These are phyloP conservation scores for Lordiphosa collinella DNA, from an alignment of 1,140 invertebrate genomes.

Conservation along the genomic window DNA sequence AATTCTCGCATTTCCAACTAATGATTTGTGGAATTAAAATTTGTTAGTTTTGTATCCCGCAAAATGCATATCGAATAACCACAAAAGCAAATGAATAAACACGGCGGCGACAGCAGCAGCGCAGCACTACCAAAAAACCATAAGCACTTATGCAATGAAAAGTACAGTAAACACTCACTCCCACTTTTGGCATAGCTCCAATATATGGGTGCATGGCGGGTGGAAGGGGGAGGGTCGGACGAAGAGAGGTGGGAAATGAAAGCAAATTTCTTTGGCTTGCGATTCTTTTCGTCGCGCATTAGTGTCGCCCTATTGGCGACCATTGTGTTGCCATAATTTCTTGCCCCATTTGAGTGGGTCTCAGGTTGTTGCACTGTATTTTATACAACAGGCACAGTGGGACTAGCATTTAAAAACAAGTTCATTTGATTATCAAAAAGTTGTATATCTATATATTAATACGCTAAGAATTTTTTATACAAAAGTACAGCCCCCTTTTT, in stretches of 20 bases:
- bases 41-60: neutral
- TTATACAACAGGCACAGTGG: constrained; percentile 2
- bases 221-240: neutral
- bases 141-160: constrained; percentile 24
- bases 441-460: too few species aligned
- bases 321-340: constrained; percentile 55
- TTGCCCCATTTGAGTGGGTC: constrained; percentile 46
- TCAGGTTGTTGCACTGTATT: constrained; percentile 47
- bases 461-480: too few species aligned
- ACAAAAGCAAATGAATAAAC: too few species aligned
- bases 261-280: constrained; percentile 44
- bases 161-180: constrained; percentile 34
- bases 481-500: too few species aligned
- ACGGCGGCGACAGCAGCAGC: too few species aligned
- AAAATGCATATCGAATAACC: too few species aligned
- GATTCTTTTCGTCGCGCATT: constrained; percentile 35
- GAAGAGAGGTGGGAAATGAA: neutral
- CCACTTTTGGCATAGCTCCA: constrained; percentile 38
- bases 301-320: constrained; percentile 54
- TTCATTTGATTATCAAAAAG: constrained; percentile 1
- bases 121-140: too few species aligned
- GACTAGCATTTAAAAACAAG: constrained; percentile 5
- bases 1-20: constrained; percentile 14
- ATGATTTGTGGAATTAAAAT: constrained; percentile 9
- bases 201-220: constrained; percentile 9